Evolutionary conservation across 92 coral and sea anemone genomes (phyloP).

Genomic region (Porites divaricata): DNA sequence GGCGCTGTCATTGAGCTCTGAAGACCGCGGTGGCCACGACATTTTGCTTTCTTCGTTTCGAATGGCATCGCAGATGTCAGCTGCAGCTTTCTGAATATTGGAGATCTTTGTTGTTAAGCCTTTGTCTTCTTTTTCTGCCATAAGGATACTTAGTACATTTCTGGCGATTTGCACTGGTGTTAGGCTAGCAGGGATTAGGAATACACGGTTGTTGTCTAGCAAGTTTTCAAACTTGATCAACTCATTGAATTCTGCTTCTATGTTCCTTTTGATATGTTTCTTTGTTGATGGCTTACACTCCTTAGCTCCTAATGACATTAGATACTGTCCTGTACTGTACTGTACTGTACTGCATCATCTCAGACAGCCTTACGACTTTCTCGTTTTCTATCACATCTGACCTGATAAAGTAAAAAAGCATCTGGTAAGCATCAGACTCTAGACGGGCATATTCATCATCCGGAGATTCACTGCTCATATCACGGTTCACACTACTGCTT

Average conservation of each 20-base stretch:
- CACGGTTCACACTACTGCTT: slow-evolving; percentile 20
- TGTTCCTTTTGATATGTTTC: slow-evolving; percentile 50
- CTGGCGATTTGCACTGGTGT: slow-evolving; percentile 40
- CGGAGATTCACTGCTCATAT: slow-evolving; percentile 22
- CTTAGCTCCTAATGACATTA: slow-evolving; percentile 32
- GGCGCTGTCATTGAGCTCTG: slow-evolving; percentile 37
- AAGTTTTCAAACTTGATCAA: slow-evolving; percentile 36
- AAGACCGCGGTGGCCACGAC: slow-evolving; percentile 52
- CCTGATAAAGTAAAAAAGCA: slow-evolving; percentile 49
- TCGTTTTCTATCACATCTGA: slow-evolving; percentile 47
- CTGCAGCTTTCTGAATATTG: slow-evolving; percentile 42
- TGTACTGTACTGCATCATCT: slow-evolving; percentile 31
- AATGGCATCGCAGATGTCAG: slow-evolving; percentile 50
- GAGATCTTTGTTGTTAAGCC: slow-evolving; percentile 34
- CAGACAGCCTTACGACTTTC: slow-evolving; percentile 47
- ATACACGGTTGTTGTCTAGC: slow-evolving; percentile 32
- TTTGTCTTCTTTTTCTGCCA: slow-evolving; percentile 28
- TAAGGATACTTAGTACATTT: slow-evolving; percentile 29
- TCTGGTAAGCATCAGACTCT: slow-evolving; percentile 53
- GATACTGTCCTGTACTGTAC: slow-evolving; percentile 44
- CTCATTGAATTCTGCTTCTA: slow-evolving; percentile 46
- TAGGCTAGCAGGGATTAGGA: slow-evolving; percentile 35
- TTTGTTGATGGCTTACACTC: slow-evolving; percentile 52
- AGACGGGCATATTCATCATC: slow-evolving; percentile 48
- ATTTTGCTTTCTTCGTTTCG: slow-evolving; percentile 38